Base-by-base conservation (phyloP, 64 coral and sea anemone genomes). In the Stylophora pistillata region DNA sequence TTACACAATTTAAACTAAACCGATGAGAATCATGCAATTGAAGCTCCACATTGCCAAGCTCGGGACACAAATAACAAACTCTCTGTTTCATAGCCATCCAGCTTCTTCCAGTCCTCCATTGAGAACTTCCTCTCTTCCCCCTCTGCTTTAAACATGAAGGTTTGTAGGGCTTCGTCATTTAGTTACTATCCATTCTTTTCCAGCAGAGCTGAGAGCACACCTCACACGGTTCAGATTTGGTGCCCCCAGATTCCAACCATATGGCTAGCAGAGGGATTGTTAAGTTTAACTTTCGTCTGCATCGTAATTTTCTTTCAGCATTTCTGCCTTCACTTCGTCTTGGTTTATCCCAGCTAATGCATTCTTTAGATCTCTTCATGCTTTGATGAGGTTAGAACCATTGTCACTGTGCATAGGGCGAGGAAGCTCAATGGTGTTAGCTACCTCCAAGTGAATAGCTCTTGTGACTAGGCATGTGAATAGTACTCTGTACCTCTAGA, bases 401-500 rank as follows among this genome's bases (percentile, higher is more conserved):
- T n/a, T n/a, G n/a, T n/a, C 74, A 30, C 27, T 88, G 74, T 0
- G 86, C 75, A 17, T 74, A 72, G 62, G n/a, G 30, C 12, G 74
- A n/a, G n/a, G n/a, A n/a, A n/a, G n/a, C 57, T 91, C 78, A 37
- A 91, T 58, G 68, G 62, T 37, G 70, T 80, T 37, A 25, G 89
- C 66, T 13, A 91, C 89, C 58, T 91, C 89, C 18, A 91, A 31
- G 31, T 91, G 89, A 64, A 91, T 64, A 14, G 78, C 89, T 65
- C 78, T 81, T 83, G 89, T 74, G 17, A 56, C 62, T 41, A 91
- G 30, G 78, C 89, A 91, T 60, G 72, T 84, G 78, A 91, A 91
- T 9, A 91, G 66, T 11, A 91, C 89, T 17, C 89, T 79, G 31
- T 91, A 91, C 33, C 89, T 91, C 25, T 91, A 85, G 30, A 75